phyloP scores from a whole-genome alignment of 2,888 invertebrate genomes.

The Tyria jacobaeae region DNA sequence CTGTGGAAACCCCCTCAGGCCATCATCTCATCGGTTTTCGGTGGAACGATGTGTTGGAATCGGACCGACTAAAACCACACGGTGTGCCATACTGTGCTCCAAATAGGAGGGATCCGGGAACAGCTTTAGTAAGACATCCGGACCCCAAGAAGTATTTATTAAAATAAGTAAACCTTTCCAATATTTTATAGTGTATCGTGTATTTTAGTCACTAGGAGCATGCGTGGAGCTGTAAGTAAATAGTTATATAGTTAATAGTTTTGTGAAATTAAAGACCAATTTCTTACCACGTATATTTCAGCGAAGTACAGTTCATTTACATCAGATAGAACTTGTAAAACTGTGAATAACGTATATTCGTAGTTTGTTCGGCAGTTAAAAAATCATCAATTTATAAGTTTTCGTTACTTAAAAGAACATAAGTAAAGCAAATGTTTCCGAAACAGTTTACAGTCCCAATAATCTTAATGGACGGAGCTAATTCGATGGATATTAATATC shows the following conservation, averaged over 20 bases:
- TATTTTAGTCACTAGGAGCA: background rate
- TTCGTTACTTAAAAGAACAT: slow-evolving; percentile 3
- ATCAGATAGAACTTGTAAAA: slow-evolving; percentile 64
- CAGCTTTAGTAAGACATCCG: no score
- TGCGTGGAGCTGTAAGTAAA: background rate
- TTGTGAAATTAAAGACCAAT: slow-evolving; percentile 33
- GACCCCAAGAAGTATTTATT: no score
- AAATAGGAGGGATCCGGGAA: no score
- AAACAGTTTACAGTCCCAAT: slow-evolving; percentile 43
- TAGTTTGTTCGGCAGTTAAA: background rate
- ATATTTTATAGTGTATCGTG: no score
- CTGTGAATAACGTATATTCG: slow-evolving; percentile 50
- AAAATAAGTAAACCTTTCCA: no score
- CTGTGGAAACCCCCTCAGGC: no score
- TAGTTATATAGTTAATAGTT: slow-evolving; percentile 7
- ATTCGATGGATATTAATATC: slow-evolving; percentile 67
- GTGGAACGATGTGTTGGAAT: no score
- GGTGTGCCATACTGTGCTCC: no score
- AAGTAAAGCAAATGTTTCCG: slow-evolving; percentile 29
- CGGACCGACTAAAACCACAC: no score
- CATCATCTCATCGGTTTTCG: no score
- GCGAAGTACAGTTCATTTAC: slow-evolving; percentile 67
- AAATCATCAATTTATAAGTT: background rate
- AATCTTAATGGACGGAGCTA: slow-evolving; percentile 74
- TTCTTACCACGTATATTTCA: slow-evolving; percentile 42